Conservation (phyloP, 2,113 vertebrate genomes). For the Semnornis frantzii region DNA sequence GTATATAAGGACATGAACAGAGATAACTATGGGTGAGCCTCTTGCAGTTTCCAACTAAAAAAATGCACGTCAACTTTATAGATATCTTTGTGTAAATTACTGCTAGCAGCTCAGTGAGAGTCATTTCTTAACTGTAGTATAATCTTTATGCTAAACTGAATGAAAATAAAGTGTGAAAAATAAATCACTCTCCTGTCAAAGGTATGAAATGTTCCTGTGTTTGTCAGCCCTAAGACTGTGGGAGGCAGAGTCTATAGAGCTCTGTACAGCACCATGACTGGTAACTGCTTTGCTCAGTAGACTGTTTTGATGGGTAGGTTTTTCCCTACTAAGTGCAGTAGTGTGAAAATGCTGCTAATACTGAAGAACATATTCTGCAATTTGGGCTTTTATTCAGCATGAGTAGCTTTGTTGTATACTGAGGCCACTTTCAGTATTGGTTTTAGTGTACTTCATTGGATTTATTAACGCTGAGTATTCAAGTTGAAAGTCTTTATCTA, state of each 20-base stretch:
- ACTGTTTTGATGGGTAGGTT: constrained; percentile 29
- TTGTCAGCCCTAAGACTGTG: background rate
- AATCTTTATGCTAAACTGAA: background rate
- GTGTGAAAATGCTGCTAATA: constrained; percentile 51
- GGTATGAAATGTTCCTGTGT: background rate
- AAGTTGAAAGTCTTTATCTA: background rate
- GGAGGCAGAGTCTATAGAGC: constrained; percentile 1
- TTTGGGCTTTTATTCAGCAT: background rate
- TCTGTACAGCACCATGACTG: background rate
- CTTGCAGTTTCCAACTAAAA: background rate
- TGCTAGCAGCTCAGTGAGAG: background rate
- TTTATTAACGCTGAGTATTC: background rate
- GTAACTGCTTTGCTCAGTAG: constrained; percentile 20
- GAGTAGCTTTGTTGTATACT: background rate
- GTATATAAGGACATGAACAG: background rate
- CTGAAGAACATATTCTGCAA: background rate
- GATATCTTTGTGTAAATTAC: background rate
- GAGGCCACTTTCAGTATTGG: background rate
- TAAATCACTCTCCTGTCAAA: background rate
- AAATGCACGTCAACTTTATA: background rate
- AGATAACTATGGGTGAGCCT: background rate
- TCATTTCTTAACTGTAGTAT: background rate
- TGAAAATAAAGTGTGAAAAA: background rate
- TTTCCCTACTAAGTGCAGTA: constrained; percentile 44
- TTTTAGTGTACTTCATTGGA: background rate